Base-by-base conservation (phyloP, 2,797 vertebrate species). In the Sebastes kiyomatsui region DNA sequence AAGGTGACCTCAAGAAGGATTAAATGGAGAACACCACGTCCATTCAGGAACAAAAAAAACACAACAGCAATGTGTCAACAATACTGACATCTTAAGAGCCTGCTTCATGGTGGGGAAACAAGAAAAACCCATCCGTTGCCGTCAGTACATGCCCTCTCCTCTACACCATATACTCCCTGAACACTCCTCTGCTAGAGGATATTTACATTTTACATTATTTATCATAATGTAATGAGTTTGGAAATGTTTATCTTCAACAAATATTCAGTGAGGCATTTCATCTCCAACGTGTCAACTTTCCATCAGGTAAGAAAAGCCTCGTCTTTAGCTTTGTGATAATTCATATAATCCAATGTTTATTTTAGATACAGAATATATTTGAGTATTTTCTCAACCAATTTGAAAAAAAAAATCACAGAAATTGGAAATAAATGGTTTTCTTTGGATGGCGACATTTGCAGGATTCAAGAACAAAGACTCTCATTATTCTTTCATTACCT, bases 61-160 rank as follows among this genome's bases (percentile, higher is more conserved):
- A 58, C 8, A 23, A 27, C 58, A 59, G 64, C 42, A 25, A 85
- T 42, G 27, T 78, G 64, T 87, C 66, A 64, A 49, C 49, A 62
- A 9, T 12, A 8, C 28, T 81, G 83, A 85, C 82, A 77, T 58
- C 66, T 74, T 88, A 80, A 86, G 61, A 82, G 77, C 22, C 11
- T 25, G 30, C 32, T 80, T 75, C 71, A 72, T 49, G 6, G 32
- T 54, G 59, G 46, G 42, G 42, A 76, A 81, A 66, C 66, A 79
- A 70, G 42, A 72, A 52, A 60, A 80, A 66, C 52, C 55, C 25
- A 60, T 33, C 38, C 9, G 56, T 27, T 65, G 4, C 54, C 68
- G 59, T 76, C 75, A 46, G 35, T 35, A 2, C 8, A 1, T 13
- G 14, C 7, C 22, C 30, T 68, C 54, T 60, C 14, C 14, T 59